A percentile compares a stretch with the other conserved stretches of the same genome.
Conservation (phyloP, 2,113 vertebrate species). For the Oncorhynchus kisutch region DNA sequence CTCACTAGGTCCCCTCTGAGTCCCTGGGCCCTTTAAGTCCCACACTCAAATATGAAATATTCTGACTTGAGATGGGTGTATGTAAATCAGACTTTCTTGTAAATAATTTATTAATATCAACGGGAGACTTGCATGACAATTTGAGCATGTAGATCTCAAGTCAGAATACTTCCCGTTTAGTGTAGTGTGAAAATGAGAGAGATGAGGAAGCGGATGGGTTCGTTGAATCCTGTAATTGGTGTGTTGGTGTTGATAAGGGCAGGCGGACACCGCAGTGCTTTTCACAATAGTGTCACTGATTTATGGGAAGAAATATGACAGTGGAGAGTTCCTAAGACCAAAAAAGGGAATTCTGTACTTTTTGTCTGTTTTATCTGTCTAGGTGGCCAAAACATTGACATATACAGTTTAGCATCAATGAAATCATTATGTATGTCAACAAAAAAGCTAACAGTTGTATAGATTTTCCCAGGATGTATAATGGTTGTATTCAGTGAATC, state of each 20-base stretch:
- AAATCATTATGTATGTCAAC: constrained; percentile 41
- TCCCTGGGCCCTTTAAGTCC: no score
- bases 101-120: no score
- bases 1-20: constrained; percentile 9
- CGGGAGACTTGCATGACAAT: no score
- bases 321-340: constrained; percentile 42
- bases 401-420: constrained; percentile 43
- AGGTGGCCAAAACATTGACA: constrained; percentile 35
- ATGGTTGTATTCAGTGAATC: no score
- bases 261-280: constrained; percentile 71
- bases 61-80: no score
- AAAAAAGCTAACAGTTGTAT: constrained; percentile 36
- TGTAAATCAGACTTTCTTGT: no score
- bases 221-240: constrained; percentile 28
- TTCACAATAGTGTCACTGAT: constrained; percentile 55
- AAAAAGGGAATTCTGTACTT: constrained; percentile 46
- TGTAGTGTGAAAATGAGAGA: not conserved
- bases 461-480: constrained; percentile 12
- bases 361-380: constrained; percentile 22
- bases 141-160: no score
- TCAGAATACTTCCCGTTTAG: no score
- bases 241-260: constrained; percentile 35
- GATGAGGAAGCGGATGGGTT: not conserved
- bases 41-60: no score
- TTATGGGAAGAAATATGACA: constrained; percentile 9